Conservation (phyloP, 2,113 vertebrate genomes). For the Bos javanicus region DNA sequence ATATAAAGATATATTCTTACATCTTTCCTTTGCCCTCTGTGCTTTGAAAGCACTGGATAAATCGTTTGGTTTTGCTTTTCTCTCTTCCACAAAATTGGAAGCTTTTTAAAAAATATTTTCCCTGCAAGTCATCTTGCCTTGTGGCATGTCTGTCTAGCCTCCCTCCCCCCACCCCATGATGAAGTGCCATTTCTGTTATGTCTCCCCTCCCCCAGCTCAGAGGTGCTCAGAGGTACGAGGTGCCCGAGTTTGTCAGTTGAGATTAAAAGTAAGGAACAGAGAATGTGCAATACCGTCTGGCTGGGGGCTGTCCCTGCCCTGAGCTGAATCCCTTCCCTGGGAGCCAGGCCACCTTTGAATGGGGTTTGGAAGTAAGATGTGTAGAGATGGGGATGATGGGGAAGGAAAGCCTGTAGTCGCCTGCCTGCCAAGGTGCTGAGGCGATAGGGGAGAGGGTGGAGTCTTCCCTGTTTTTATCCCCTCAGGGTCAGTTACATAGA, state of each 20-base stretch:
- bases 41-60: slow-evolving; percentile 78
- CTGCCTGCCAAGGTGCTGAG: slow-evolving; percentile 43
- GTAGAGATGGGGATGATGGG: background rate
- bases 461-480: slow-evolving; percentile 38
- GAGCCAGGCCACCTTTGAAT: slow-evolving; percentile 52
- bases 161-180: background rate
- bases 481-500: slow-evolving; percentile 46
- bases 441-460: background rate
- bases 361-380: slow-evolving; percentile 39
- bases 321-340: slow-evolving; percentile 53
- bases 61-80: slow-evolving; percentile 70
- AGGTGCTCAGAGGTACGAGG: slow-evolving; percentile 69
- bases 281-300: slow-evolving; percentile 76
- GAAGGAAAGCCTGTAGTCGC: background rate
- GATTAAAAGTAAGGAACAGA: slow-evolving; percentile 70
- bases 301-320: slow-evolving; percentile 56
- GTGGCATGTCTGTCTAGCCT: slow-evolving; percentile 63
- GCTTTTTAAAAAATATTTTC: slow-evolving; percentile 56
- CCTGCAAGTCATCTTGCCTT: slow-evolving; percentile 65
- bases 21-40: slow-evolving; percentile 74
- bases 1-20: slow-evolving; percentile 74
- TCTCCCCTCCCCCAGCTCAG: slow-evolving; percentile 65
- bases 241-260: slow-evolving; percentile 69
- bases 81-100: slow-evolving; percentile 75
- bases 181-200: slow-evolving; percentile 75